Evolutionary conservation across 1,140 invertebrate genomes (phyloP).

Genomic region (Battus philenor): DNA sequence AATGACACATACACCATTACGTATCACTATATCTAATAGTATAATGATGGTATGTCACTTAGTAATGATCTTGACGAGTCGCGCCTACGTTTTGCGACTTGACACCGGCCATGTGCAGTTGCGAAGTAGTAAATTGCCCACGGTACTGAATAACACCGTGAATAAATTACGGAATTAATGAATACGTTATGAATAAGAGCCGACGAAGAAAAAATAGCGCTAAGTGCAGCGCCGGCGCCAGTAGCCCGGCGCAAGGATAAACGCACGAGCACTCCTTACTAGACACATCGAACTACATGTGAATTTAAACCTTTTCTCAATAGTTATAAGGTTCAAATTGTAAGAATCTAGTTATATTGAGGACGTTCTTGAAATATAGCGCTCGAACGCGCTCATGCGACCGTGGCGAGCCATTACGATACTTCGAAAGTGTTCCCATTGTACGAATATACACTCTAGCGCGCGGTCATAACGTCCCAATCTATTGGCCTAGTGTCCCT

Average conservation of each 20-base stretch:
- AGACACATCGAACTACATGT: constrained; percentile 24
- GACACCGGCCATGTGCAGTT: constrained; percentile 39
- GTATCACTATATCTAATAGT: too few relatives aligned
- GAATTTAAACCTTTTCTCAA: constrained; percentile 29
- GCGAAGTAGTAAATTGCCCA: constrained; percentile 49
- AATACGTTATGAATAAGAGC: constrained; percentile 61
- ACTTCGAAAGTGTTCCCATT: constrained; percentile 54
- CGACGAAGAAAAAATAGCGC: constrained; percentile 61
- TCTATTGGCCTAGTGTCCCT: constrained; percentile 31
- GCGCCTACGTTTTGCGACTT: constrained; percentile 2
- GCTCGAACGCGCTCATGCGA: constrained; percentile 65
- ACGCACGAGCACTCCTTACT: constrained; percentile 34
- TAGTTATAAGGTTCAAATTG: constrained; percentile 21
- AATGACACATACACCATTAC: too few relatives aligned
- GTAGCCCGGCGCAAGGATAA: constrained; percentile 43
- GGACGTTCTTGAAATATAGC: constrained; percentile 32
- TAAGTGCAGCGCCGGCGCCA: constrained; percentile 67
- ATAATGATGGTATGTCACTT: too few relatives aligned
- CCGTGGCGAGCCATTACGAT: constrained; percentile 65
- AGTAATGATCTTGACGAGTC: too few relatives aligned
- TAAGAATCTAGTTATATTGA: constrained; percentile 23
- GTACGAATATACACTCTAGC: constrained; percentile 52
- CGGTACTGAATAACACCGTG: constrained; percentile 32
- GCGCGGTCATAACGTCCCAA: constrained; percentile 41
- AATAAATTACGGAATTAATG: constrained; percentile 64